phyloP scores from a whole-genome alignment of 2,797 vertebrate genomes.

The Mus caroli region DNA sequence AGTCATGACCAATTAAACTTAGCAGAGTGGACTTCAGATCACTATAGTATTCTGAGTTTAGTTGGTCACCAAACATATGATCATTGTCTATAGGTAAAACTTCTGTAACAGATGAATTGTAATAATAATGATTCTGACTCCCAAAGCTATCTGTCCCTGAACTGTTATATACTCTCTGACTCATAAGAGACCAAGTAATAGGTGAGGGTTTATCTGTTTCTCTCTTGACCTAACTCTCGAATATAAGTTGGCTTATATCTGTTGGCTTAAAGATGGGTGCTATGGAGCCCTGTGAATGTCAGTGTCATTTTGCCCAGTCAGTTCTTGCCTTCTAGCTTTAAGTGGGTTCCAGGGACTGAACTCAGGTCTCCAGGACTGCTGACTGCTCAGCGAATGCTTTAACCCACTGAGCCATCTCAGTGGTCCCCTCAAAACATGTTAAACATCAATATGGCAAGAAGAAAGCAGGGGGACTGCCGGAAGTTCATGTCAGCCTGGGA shows the following conservation, averaged over 20 bases:
- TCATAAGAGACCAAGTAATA: neutral
- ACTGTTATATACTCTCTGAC: neutral
- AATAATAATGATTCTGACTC: neutral
- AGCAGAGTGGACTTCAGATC: constrained; percentile 49
- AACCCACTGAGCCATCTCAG: neutral
- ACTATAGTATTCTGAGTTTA: constrained; percentile 43
- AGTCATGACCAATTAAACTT: constrained; percentile 64
- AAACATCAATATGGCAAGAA: neutral
- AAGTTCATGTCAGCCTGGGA: neutral
- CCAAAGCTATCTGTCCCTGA: neutral
- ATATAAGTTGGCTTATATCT: neutral
- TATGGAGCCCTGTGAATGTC: neutral
- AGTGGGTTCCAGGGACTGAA: neutral
- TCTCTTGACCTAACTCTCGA: neutral
- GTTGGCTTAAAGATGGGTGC: neutral
- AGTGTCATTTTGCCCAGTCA: neutral
- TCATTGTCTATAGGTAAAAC: constrained; percentile 36
- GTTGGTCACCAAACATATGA: constrained; percentile 61
- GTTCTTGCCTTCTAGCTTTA: neutral
- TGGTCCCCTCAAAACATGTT: neutral
- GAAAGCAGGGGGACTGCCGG: too few relatives aligned
- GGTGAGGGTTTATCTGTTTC: neutral
- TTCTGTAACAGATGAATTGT: neutral
- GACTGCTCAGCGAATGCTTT: neutral
- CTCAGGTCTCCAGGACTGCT: neutral